phyloP scores from a whole-genome alignment of 2,888 invertebrate genomes.

The Heliconius aoede region DNA sequence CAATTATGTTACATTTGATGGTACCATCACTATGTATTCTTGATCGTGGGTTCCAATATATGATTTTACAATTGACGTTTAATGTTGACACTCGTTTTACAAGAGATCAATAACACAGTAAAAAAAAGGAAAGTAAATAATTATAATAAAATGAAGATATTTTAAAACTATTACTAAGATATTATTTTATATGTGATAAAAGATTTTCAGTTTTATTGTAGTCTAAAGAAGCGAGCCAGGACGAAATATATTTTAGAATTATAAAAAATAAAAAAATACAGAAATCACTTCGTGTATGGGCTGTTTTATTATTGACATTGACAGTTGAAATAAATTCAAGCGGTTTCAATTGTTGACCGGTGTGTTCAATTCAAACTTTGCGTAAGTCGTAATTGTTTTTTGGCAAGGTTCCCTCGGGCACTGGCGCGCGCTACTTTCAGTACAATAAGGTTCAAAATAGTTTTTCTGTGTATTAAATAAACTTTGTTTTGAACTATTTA shows the following conservation, averaged over 20 bases:
- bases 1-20: too few relatives aligned
- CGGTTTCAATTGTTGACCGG: slow-evolving; percentile 60
- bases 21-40: too few relatives aligned
- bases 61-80: too few relatives aligned
- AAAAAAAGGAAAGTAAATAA: too few relatives aligned
- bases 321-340: slow-evolving; percentile 75
- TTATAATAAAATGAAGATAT: too few relatives aligned
- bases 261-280: not conserved
- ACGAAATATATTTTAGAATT: not conserved
- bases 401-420: slow-evolving; percentile 79
- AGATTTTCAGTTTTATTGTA: too few relatives aligned
- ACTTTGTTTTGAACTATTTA: slow-evolving; percentile 18
- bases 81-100: too few relatives aligned
- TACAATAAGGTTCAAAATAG: slow-evolving; percentile 80
- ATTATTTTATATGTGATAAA: too few relatives aligned
- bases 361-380: slow-evolving; percentile 59
- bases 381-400: slow-evolving; percentile 63
- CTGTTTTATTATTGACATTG: slow-evolving; percentile 49
- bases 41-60: too few relatives aligned
- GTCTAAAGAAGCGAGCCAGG: too few relatives aligned
- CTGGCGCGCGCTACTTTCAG: slow-evolving; percentile 66
- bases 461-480: slow-evolving; percentile 57
- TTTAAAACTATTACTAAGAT: too few relatives aligned
- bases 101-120: too few relatives aligned
- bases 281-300: slow-evolving; percentile 18